Conservation (phyloP, 1,140 invertebrate species). For the Pogonomyrmex californicus region DNA sequence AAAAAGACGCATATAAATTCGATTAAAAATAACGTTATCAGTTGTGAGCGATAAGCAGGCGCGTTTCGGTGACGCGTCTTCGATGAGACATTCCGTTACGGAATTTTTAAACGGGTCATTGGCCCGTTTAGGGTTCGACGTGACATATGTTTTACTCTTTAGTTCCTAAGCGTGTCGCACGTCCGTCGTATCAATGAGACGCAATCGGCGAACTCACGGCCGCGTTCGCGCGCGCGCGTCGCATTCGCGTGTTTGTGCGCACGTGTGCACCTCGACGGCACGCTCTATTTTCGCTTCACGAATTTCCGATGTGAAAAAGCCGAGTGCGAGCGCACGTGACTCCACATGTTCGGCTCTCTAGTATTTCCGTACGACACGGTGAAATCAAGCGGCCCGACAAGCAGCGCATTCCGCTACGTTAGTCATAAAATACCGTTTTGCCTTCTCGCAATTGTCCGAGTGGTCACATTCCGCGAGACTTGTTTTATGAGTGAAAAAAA, state of each 20-base stretch:
- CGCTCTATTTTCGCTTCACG: neutral
- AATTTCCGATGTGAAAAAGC: neutral
- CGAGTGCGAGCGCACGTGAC: no score
- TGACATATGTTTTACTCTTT: neutral
- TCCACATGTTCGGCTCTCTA: neutral
- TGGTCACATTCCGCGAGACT: neutral
- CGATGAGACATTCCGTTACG: neutral
- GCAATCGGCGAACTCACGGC: neutral
- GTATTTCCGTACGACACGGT: neutral
- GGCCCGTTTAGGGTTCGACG: neutral
- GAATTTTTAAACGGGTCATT: neutral
- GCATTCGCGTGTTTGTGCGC: neutral
- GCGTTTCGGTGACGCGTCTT: neutral
- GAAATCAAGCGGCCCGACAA: no score
- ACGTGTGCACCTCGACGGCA: neutral
- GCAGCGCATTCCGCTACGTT: neutral
- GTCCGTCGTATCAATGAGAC: neutral
- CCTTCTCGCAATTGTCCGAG: neutral
- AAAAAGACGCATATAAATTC: neutral
- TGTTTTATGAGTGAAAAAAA: no score
- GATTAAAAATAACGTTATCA: neutral
- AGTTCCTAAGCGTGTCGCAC: no score
- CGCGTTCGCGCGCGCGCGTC: neutral
- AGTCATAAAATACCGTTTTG: neutral
- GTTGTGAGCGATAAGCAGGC: neutral